Evolutionary conservation across 2,888 invertebrate genomes (phyloP).

Genomic region (Lamproptera curius): DNA sequence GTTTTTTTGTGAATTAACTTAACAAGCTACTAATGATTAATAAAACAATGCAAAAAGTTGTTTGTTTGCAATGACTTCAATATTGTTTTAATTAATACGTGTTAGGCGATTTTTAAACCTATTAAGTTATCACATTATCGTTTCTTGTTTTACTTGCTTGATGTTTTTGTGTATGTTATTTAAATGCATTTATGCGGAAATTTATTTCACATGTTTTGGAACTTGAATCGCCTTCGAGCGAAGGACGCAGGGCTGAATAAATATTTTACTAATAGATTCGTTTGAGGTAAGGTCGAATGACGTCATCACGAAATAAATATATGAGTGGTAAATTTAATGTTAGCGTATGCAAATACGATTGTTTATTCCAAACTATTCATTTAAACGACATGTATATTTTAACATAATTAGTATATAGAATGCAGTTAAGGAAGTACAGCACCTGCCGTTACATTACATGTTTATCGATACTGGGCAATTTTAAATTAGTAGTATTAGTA

Average conservation of each 20-base stretch:
- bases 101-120: no score
- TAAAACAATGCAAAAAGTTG: no score
- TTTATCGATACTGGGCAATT: neutral
- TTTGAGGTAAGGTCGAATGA: constrained; percentile 18
- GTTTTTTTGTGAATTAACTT: no score
- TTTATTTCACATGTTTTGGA: constrained; percentile 2
- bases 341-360: constrained; percentile 5
- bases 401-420: no score
- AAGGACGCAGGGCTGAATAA: constrained; percentile 14
- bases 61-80: no score
- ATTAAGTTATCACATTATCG: no score
- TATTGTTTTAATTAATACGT: no score
- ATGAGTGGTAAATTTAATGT: constrained; percentile 8
- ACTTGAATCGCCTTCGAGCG: constrained; percentile 7
- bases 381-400: no score
- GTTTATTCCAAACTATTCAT: neutral
- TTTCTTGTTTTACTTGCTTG: neutral
- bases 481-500: neutral
- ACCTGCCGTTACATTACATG: neutral
- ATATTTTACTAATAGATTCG: constrained; percentile 16
- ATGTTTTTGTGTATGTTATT: constrained; percentile 5
- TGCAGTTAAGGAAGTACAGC: no score
- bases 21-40: no score
- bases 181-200: constrained; percentile 15
- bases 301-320: constrained; percentile 5